Evolutionary conservation across 1,140 invertebrate genomes (phyloP).

Genomic region (Hylyphantes graminicola): DNA sequence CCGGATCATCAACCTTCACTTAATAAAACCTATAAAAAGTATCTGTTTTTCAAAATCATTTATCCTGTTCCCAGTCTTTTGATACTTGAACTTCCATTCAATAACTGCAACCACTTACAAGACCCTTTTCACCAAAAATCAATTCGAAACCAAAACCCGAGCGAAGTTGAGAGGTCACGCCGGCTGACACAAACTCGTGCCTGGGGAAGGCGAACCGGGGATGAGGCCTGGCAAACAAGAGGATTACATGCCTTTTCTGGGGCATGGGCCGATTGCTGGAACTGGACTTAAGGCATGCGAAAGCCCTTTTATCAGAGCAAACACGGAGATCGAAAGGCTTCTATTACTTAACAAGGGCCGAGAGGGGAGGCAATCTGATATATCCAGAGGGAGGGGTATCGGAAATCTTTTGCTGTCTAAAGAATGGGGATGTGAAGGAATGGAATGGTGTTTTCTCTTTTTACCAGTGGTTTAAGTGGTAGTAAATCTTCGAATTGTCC

Average conservation of each 20-base stretch:
- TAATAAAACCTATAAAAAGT: no score
- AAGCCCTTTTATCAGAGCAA: constrained; percentile 57
- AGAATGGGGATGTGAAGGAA: background rate
- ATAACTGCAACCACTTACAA: no score
- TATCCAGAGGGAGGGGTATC: constrained; percentile 24
- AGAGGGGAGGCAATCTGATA: constrained; percentile 31
- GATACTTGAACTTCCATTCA: no score
- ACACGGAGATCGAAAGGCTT: constrained; percentile 11
- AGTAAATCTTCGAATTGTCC: no score
- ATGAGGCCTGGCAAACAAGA: background rate
- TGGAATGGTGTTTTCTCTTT: background rate
- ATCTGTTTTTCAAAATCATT: no score
- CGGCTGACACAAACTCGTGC: background rate
- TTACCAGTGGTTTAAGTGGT: no score
- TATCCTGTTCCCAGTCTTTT: no score
- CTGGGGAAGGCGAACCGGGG: background rate
- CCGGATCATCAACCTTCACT: no score
- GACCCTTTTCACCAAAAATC: no score
- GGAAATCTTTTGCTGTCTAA: constrained; percentile 42
- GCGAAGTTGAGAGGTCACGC: constrained; percentile 52
- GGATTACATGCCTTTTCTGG: no score
- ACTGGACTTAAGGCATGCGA: background rate
- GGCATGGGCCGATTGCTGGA: background rate
- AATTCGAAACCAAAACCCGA: constrained; percentile 15
- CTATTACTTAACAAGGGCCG: background rate